Evolutionary conservation across 2,113 vertebrate species (phyloP).

Genomic region (Columbina picui): DNA sequence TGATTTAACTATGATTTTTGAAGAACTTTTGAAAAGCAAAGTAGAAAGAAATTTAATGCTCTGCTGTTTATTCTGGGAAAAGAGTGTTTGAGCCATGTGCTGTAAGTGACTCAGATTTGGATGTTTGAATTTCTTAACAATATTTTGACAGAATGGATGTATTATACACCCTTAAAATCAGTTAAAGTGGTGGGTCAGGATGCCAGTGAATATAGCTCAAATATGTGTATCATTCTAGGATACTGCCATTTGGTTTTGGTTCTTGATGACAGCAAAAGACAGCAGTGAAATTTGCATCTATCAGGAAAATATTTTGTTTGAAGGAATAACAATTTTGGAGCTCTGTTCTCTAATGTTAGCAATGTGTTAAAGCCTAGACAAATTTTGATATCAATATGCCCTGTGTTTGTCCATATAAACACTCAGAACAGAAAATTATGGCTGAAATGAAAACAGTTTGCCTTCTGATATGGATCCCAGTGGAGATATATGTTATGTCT

Average conservation of each 20-base stretch:
- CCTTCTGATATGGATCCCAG: not conserved
- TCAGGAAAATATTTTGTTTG: not conserved
- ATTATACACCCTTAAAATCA: not conserved
- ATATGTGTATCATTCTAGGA: not conserved
- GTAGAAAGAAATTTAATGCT: not conserved
- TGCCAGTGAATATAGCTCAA: not conserved
- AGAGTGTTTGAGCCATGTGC: not conserved
- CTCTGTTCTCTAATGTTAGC: not conserved
- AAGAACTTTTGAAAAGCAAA: not conserved
- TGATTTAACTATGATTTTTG: conserved; percentile 8
- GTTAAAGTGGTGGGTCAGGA: not conserved
- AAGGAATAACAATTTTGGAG: not conserved
- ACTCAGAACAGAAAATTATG: not conserved
- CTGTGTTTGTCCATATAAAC: not conserved
- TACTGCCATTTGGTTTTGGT: not conserved
- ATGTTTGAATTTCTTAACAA: conserved; percentile 19
- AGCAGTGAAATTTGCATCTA: not conserved
- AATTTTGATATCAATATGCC: not conserved
- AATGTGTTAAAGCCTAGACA: not conserved
- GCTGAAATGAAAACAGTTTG: not conserved
- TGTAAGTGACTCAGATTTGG: not conserved
- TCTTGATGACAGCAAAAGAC: not conserved
- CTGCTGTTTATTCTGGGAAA: conserved; percentile 9
- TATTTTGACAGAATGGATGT: conserved; percentile 21
- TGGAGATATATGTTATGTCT: not conserved